Conservation (phyloP, 2,113 vertebrate genomes). For the Psittacula cyanocephala region DNA sequence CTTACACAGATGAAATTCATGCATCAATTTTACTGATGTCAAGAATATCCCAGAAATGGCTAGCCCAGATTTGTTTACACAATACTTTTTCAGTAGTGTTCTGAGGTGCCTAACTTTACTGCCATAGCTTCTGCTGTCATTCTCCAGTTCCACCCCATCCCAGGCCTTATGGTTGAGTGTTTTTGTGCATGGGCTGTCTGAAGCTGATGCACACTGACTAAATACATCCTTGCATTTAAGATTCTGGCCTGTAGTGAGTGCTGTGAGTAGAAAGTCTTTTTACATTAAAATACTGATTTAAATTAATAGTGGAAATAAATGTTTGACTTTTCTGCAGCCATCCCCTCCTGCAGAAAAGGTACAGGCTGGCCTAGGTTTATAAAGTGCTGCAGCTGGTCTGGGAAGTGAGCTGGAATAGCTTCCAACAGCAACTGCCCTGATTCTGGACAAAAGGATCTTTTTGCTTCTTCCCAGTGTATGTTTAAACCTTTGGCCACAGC, state of each 20-base stretch:
- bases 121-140: background rate
- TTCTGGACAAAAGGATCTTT: constrained; percentile 42
- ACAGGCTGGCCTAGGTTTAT: background rate
- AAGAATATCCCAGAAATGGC: background rate
- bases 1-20: background rate
- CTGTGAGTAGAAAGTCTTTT: background rate
- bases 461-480: background rate
- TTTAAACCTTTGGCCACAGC: background rate
- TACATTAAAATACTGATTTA: background rate
- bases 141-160: background rate
- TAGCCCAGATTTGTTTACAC: background rate
- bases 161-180: background rate
- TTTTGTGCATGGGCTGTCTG: background rate
- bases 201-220: background rate
- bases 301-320: background rate
- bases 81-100: background rate
- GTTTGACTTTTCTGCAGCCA: background rate
- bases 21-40: background rate
- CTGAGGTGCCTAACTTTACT: background rate
- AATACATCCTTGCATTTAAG: background rate
- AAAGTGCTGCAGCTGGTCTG: constrained; percentile 19
- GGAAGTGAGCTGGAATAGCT: background rate
- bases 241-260: background rate
- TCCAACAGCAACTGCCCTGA: constrained; percentile 31
- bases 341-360: background rate